These are phyloP conservation scores for Zygothrica quintamaculata DNA, from an alignment of 2,888 invertebrate genomes.

Conservation along the genomic window DNA sequence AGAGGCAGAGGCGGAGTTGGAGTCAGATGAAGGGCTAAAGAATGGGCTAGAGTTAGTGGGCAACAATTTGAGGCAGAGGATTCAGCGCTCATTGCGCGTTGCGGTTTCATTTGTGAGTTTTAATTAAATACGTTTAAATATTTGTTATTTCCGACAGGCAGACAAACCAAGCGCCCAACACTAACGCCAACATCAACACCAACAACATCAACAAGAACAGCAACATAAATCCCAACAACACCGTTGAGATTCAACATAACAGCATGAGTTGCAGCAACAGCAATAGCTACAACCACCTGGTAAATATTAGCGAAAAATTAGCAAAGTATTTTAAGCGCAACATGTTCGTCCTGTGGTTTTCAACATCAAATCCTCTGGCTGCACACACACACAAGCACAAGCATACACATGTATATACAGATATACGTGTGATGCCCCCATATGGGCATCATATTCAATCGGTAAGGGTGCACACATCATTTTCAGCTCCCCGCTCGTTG, in stretches of 20 bases:
- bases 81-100: conserved; percentile 58
- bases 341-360: conserved; percentile 77
- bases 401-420: not conserved
- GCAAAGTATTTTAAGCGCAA: conserved; percentile 77
- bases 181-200: conserved; percentile 29
- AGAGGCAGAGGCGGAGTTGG: not conserved
- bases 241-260: conserved; percentile 15
- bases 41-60: no score
- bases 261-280: conserved; percentile 21
- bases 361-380: conserved; percentile 61
- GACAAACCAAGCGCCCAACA: conserved; percentile 57
- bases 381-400: conserved; percentile 6
- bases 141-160: conserved; percentile 75
- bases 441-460: not conserved
- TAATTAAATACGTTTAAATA: conserved; percentile 81
- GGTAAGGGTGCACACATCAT: conserved; percentile 32
- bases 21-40: no score
- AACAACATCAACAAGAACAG: conserved; percentile 20
- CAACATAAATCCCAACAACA: conserved; percentile 34
- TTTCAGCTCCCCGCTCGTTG: conserved; percentile 38
- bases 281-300: conserved; percentile 55
- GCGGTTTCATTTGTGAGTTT: conserved; percentile 80
- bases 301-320: conserved; percentile 80
- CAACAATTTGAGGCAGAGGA: conserved; percentile 22
- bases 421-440: no score